Evolutionary conservation across 2,113 vertebrate species (phyloP).

Genomic region (Tapirus terrestris): DNA sequence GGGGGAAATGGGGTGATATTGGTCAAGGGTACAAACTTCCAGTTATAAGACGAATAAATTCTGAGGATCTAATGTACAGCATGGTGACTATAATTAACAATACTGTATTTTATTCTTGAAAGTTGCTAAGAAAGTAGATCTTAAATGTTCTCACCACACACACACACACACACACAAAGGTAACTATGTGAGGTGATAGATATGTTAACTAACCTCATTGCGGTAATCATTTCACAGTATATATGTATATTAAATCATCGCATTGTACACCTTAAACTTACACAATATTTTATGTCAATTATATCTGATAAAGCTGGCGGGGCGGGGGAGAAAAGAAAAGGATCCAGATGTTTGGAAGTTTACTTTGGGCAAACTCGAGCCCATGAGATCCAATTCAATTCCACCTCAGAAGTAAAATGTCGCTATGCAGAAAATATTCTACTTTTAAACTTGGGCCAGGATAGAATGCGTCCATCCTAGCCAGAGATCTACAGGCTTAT

Average conservation of each 20-base stretch:
- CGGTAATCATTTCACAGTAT: background rate
- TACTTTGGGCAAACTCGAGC: conserved; percentile 3
- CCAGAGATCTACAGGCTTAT: background rate
- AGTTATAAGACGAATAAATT: too few species aligned
- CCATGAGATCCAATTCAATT: background rate
- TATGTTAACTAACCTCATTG: background rate
- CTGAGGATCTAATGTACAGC: too few species aligned
- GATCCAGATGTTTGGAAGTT: background rate
- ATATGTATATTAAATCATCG: background rate
- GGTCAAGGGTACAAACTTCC: too few species aligned
- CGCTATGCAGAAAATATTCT: conserved; percentile 18
- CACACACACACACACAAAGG: background rate
- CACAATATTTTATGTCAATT: background rate
- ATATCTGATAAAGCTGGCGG: background rate
- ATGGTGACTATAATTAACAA: too few species aligned
- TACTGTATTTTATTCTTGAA: too few species aligned
- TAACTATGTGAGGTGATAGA: background rate
- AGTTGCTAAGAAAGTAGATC: too few species aligned
- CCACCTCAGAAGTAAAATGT: conserved; percentile 25
- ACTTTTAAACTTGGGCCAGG: conserved; percentile 18
- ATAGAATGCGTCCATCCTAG: background rate
- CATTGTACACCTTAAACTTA: background rate
- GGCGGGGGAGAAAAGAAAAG: background rate
- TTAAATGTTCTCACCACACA: too few species aligned
- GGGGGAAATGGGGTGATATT: background rate